Evolutionary conservation across 1,140 invertebrate genomes (phyloP), one percentile per base, ranked within the genome.

Genomic region (Saccostrea cuccullata): DNA sequence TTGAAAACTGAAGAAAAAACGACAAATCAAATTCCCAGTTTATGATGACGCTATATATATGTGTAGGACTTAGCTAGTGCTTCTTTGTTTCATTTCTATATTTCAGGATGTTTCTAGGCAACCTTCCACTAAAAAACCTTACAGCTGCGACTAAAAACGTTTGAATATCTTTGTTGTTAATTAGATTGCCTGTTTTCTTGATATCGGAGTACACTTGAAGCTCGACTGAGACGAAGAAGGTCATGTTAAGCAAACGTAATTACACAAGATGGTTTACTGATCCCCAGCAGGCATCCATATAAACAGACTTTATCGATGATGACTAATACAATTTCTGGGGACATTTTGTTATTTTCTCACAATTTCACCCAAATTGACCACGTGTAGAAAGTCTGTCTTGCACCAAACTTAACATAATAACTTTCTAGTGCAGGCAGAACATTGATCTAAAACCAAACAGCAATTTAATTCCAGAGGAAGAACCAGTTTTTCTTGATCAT

Each of bases 321-420:
- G 70, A 77, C 26, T 77, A 36, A 77, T 26, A 77, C 23, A 36
- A 77, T 30, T 77, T 77, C 13, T 64, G 15, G 36, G 70, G 30
- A 77, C 70, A 77, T 36, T 77, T 77, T 77, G 70, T 26, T 77
- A 77, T 26, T 77, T 77, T 77, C 70, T 26, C 70, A 77, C 70
- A 77, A 77, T 30, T 77, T 77, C 23, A 15, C 26, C 15, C 26
- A 67, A n/a, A n/a, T 67, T 47, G 47, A 47, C 47, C 47, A 47
- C 5, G 47, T 15, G 23, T 36, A 30, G 26, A 26, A 30, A 77
- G 13, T 26, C 70, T 30, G 70, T 30, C 15, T 30, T 77, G 26
- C 23, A 77, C 23, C 26, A 15, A 3, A 77, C 11, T 15, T 9
- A 0, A 77, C 30, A 77, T n/a, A 67, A 67, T 67, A 13, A 30